Conservation (phyloP, 37 sponge, comb jelly and placozoan genomes). For the Axinella damicornis region DNA sequence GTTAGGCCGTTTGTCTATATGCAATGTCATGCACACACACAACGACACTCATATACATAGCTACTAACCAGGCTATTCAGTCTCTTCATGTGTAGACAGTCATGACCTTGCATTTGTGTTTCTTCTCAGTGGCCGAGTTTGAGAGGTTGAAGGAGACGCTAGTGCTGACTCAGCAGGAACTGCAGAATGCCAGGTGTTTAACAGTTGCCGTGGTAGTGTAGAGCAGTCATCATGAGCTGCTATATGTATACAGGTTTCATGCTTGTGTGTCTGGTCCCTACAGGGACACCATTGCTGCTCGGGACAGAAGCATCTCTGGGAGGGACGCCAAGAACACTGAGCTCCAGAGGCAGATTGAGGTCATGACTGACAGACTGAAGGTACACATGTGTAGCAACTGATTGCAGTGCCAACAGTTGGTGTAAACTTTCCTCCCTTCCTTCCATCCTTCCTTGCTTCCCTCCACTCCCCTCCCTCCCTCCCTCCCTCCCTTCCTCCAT, state of each 20-base stretch:
- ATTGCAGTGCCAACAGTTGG: too few species aligned
- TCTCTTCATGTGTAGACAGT: background rate
- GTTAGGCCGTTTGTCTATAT: too few species aligned
- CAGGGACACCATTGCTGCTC: slow-evolving; percentile 17
- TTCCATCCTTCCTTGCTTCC: too few species aligned
- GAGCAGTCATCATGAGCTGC: too few species aligned
- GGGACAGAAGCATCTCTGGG: slow-evolving; percentile 28
- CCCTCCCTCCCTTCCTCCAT: too few species aligned
- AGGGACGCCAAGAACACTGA: slow-evolving; percentile 29
- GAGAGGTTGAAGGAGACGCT: slow-evolving; percentile 40
- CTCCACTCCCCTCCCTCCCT: too few species aligned
- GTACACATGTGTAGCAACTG: too few species aligned
- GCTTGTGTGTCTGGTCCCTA: background rate
- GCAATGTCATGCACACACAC: too few species aligned
- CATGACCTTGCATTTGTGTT: background rate
- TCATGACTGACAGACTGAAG: slow-evolving; percentile 45
- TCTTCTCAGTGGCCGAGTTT: slow-evolving; percentile 35
- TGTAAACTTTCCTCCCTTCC: too few species aligned
- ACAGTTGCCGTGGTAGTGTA: too few species aligned
- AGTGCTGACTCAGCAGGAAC: slow-evolving; percentile 29
- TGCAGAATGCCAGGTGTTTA: slow-evolving; percentile 52
- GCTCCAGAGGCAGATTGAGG: slow-evolving; percentile 13
- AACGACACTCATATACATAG: too few species aligned
- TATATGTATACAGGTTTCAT: background rate
- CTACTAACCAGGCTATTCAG: too few species aligned